A percentile compares a stretch with the other conserved stretches of the same genome.
phyloP scores from a whole-genome alignment of 2,888 invertebrate genomes.

The Mimas tiliae region DNA sequence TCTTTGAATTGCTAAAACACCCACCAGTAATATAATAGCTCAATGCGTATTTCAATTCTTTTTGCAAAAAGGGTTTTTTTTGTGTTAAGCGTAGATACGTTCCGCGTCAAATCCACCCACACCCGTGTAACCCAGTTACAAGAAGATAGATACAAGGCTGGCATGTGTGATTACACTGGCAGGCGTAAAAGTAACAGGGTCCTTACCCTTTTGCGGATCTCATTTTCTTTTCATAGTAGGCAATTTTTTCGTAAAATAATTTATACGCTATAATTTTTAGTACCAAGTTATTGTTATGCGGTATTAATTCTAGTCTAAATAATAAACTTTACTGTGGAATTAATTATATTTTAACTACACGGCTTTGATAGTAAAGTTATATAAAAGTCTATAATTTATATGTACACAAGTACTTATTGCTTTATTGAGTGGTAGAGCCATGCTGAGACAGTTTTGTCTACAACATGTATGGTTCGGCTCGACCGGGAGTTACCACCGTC shows the following conservation, averaged over 20 bases:
- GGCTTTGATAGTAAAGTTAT: too few species aligned
- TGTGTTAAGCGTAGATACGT: background rate
- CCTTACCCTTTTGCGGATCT: background rate
- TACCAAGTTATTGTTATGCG: background rate
- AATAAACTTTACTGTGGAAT: background rate
- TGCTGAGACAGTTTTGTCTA: too few species aligned
- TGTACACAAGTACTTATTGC: too few species aligned
- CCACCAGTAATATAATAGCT: too few species aligned
- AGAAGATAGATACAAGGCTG: conserved; percentile 6
- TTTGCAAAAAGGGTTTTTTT: too few species aligned
- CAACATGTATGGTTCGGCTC: too few species aligned
- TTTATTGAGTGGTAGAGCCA: too few species aligned
- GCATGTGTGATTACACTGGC: conserved; percentile 1
- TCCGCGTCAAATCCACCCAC: background rate
- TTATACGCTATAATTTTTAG: background rate
- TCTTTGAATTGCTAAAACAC: too few species aligned
- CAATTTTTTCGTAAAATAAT: background rate
- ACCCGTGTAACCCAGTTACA: background rate
- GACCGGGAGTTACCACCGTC: too few species aligned
- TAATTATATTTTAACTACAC: background rate
- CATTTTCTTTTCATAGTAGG: too few species aligned
- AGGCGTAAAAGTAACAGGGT: background rate
- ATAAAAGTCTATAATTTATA: too few species aligned
- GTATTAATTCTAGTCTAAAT: background rate
- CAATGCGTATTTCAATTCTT: too few species aligned